phyloP scores from a whole-genome alignment of 2,113 vertebrate species.

The Cyprinodon tularosa region DNA sequence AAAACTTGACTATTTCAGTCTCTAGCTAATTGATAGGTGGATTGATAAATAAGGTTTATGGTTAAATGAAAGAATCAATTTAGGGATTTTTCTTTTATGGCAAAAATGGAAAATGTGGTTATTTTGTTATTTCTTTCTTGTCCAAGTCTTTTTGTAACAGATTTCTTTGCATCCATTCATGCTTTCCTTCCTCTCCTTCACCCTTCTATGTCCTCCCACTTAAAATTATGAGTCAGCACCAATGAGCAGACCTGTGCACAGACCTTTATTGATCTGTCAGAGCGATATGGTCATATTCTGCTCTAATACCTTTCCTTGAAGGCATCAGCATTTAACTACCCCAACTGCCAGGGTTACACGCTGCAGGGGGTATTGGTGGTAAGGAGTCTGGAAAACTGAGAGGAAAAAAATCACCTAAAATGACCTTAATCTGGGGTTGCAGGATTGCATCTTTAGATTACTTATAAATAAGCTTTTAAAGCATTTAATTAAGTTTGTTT shows the following conservation, averaged over 20 bases:
- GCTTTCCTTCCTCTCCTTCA: neutral
- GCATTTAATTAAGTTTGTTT: neutral
- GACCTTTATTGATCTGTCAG: conserved; percentile 53
- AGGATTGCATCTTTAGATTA: neutral
- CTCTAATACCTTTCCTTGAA: conserved; percentile 20
- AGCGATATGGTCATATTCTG: conserved; percentile 42
- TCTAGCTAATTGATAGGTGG: neutral
- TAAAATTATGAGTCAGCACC: conserved; percentile 57
- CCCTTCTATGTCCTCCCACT: neutral
- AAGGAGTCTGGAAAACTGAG: neutral
- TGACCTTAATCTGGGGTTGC: conserved; percentile 1
- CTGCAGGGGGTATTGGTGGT: conserved; percentile 22
- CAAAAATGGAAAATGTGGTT: too few relatives aligned
- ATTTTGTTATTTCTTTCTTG: too few relatives aligned
- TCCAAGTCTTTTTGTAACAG: neutral
- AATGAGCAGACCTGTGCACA: conserved; percentile 6
- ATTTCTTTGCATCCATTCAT: conserved; percentile 39
- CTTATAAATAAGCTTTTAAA: conserved; percentile 18
- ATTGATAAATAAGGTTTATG: neutral
- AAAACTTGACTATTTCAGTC: neutral
- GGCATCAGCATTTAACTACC: conserved; percentile 16
- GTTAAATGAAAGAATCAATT: neutral
- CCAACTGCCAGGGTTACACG: conserved; percentile 11
- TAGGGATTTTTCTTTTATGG: neutral
- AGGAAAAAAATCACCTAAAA: neutral